A percentile compares a stretch with the other conserved stretches of the same genome.
phyloP scores from a whole-genome alignment of 2,888 invertebrate genomes.

The Stenodema calcarata region DNA sequence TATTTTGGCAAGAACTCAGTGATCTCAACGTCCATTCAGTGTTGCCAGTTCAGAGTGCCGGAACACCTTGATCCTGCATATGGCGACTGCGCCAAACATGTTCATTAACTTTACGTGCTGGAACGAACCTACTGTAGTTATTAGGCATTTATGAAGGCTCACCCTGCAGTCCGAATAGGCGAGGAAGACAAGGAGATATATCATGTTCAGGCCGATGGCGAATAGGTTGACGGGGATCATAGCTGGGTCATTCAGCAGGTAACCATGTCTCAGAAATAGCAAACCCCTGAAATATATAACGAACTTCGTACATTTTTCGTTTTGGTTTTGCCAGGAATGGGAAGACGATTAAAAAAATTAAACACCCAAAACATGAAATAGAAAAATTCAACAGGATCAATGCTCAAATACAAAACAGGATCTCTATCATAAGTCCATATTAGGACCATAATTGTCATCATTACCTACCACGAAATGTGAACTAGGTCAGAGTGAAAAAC shows the following conservation, averaged over 20 bases:
- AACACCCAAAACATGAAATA: not conserved
- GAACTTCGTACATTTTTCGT: not conserved
- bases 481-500: no score
- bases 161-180: constrained; percentile 67
- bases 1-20: no score
- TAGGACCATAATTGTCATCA: no score
- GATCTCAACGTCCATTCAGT: no score
- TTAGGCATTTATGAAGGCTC: not conserved
- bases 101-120: not conserved
- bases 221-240: constrained; percentile 81
- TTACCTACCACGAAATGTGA: no score
- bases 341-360: not conserved
- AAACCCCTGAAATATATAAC: constrained; percentile 66
- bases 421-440: no score
- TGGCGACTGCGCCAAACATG: no score
- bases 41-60: no score
- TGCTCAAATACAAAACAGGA: no score
- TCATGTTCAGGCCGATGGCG: constrained; percentile 72
- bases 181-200: constrained; percentile 74
- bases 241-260: constrained; percentile 74
- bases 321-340: not conserved
- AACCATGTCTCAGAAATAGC: constrained; percentile 78
- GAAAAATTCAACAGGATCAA: no score
- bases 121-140: not conserved
- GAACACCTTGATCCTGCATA: no score